Conservation (phyloP, 1,140 invertebrate species). For the Drosophila sucinea region DNA sequence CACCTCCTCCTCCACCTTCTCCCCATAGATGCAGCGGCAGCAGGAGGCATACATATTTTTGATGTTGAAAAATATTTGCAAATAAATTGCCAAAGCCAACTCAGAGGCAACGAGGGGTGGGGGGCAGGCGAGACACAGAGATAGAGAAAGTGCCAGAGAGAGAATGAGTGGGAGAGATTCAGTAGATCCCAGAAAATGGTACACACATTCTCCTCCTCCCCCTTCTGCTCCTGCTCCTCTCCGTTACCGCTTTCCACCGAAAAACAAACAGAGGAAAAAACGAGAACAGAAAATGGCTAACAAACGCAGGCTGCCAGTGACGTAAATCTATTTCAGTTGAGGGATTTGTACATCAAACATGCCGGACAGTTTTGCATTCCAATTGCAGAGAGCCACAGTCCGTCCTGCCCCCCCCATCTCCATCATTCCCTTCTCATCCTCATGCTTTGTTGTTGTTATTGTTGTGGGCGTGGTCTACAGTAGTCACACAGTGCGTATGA, state of each 20-base stretch:
- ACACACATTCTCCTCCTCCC: not conserved
- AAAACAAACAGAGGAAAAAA: constrained; percentile 5
- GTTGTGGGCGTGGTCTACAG: constrained; percentile 42
- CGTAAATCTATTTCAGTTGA: constrained; percentile 81
- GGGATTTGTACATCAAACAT: constrained; percentile 79
- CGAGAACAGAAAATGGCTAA: constrained; percentile 63
- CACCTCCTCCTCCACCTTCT: not conserved
- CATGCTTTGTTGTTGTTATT: constrained; percentile 28
- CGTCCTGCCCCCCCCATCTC: not conserved
- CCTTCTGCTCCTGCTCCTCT: not conserved
- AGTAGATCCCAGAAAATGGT: constrained; percentile 14
- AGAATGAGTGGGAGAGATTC: constrained; percentile 3
- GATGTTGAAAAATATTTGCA: constrained; percentile 75
- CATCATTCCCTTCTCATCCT: not conserved
- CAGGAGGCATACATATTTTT: constrained; percentile 61
- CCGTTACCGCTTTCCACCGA: not conserved
- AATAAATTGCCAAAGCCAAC: constrained; percentile 65
- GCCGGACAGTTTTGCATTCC: constrained; percentile 74
- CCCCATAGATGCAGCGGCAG: not conserved
- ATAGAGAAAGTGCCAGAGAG: not conserved
- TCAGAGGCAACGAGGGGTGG: constrained; percentile 19
- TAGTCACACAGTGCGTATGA: constrained; percentile 64
- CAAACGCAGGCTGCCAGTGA: constrained; percentile 75
- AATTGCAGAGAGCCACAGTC: constrained; percentile 24
- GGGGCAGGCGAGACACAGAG: constrained; percentile 1